phyloP scores from a whole-genome alignment of 2,888 invertebrate genomes.

The Calameuta idolon region DNA sequence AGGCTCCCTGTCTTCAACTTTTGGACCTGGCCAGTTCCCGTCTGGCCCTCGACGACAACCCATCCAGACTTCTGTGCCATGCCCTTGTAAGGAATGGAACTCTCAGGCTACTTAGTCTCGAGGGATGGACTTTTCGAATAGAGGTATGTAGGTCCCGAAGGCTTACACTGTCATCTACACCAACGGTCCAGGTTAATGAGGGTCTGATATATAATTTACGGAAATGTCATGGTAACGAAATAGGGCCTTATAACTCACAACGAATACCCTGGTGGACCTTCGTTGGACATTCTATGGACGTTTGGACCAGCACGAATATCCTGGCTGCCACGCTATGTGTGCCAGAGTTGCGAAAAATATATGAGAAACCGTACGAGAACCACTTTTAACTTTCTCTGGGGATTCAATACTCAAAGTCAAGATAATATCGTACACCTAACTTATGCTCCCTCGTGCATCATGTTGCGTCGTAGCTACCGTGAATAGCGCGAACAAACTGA shows the following conservation, averaged over 20 bases:
- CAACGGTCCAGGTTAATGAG: not conserved
- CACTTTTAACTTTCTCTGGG: not conserved
- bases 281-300: not conserved
- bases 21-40: conserved; percentile 70
- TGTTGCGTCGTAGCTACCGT: conserved; percentile 6
- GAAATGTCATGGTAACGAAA: not conserved
- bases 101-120: conserved; percentile 69
- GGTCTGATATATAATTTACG: not conserved
- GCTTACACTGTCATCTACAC: not conserved
- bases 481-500: conserved; percentile 23
- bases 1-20: conserved; percentile 70
- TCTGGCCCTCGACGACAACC: conserved; percentile 69
- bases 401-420: conserved; percentile 1
- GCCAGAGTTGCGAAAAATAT: not conserved
- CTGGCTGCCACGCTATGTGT: not conserved
- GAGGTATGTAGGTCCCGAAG: conserved; percentile 63
- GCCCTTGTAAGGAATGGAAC: conserved; percentile 68
- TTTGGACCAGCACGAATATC: not conserved
- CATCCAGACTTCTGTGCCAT: conserved; percentile 67
- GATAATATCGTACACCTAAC: conserved; percentile 11
- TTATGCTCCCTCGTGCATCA: conserved; percentile 4
- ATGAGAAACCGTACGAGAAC: not conserved
- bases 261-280: not conserved
- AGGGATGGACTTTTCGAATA: conserved; percentile 72
- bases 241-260: not conserved